Conservation (phyloP, 2,797 vertebrate species). For the Helostoma temminkii region DNA sequence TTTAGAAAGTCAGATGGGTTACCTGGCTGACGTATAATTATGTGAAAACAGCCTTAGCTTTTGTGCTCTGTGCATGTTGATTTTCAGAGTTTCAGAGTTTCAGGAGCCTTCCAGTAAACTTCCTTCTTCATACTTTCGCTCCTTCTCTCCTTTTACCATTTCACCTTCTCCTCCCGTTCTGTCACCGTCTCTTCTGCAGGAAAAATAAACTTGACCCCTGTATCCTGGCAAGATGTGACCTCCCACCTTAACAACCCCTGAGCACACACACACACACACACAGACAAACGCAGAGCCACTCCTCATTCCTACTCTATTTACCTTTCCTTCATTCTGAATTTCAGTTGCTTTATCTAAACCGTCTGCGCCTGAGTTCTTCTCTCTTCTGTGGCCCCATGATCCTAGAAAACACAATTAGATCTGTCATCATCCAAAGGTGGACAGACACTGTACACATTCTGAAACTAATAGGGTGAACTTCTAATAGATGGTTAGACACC, state of each 20-base stretch:
- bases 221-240: constrained; percentile 74
- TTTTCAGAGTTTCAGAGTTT: background rate
- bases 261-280: constrained; percentile 24
- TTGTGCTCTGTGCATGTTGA: background rate
- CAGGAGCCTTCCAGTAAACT: background rate
- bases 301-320: constrained; percentile 17
- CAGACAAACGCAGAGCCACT: constrained; percentile 4
- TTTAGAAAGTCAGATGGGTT: too few relatives aligned
- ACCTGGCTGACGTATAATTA: too few relatives aligned
- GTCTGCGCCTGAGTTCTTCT: background rate
- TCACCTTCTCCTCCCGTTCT: constrained; percentile 20
- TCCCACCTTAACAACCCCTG: constrained; percentile 41
- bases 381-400: background rate
- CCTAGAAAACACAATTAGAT: too few relatives aligned
- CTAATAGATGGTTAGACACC: background rate
- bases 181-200: constrained; percentile 51
- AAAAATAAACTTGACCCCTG: constrained; percentile 85
- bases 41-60: background rate
- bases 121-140: background rate
- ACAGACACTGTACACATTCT: background rate
- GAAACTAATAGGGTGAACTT: background rate
- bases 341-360: background rate
- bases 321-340: constrained; percentile 2
- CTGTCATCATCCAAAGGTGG: too few relatives aligned
- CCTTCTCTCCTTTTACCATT: constrained; percentile 11